These are phyloP conservation scores for Drepanosiphum platanoidis DNA, from an alignment of 2,888 invertebrate genomes.

Conservation along the genomic window DNA sequence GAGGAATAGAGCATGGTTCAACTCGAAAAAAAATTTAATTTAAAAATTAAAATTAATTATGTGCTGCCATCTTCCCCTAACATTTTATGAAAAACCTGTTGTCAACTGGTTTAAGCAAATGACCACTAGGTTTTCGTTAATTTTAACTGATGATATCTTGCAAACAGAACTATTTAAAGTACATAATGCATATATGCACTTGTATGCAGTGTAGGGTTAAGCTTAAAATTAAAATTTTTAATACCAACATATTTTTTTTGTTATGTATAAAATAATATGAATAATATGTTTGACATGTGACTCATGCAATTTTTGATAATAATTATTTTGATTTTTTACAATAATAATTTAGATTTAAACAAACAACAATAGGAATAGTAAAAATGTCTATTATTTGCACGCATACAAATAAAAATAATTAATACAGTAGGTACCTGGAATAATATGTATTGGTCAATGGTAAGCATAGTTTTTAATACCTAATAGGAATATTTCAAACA, in stretches of 20 bases:
- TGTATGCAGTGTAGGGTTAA: background rate
- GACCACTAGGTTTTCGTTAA: too few relatives aligned
- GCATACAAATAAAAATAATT: background rate
- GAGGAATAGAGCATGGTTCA: too few relatives aligned
- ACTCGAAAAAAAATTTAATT: too few relatives aligned
- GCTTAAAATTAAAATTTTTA: background rate
- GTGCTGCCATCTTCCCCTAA: too few relatives aligned
- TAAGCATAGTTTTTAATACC: background rate
- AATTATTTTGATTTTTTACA: background rate
- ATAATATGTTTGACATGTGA: background rate
- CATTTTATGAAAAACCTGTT: too few relatives aligned
- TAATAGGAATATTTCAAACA: background rate
- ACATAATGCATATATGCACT: too few relatives aligned
- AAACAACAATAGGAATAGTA: background rate
- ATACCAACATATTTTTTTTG: background rate
- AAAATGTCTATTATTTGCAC: background rate
- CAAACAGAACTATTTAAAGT: too few relatives aligned
- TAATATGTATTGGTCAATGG: background rate
- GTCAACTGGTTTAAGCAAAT: too few relatives aligned
- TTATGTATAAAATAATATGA: background rate
- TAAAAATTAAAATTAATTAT: too few relatives aligned
- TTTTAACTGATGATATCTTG: too few relatives aligned
- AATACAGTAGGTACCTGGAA: constrained; percentile 1
- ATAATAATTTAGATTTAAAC: background rate
- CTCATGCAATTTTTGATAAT: background rate